Evolutionary conservation across 2,113 vertebrate genomes (phyloP).

Genomic region (Cebidichthys violaceus): DNA sequence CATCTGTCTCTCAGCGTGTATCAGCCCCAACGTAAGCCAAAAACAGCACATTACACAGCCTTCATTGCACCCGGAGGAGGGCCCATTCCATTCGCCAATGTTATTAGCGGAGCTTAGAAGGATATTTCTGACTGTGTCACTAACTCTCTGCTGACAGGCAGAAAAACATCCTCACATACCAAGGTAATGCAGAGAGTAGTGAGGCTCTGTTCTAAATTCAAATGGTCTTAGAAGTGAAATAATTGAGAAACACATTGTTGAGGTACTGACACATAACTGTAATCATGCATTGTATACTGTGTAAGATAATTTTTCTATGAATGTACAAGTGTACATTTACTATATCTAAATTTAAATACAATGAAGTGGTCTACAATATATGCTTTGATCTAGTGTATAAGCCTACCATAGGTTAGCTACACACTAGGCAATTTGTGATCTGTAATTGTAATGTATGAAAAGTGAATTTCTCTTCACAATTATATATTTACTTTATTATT

Average conservation of each 20-base stretch:
- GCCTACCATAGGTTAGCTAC: not conserved
- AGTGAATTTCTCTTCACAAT: not conserved
- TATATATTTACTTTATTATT: not conserved
- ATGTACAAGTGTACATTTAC: not conserved
- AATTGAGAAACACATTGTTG: not conserved
- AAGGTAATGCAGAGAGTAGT: conserved; percentile 21
- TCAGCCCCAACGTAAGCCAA: conserved; percentile 52
- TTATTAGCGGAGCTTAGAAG: conserved; percentile 66
- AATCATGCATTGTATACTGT: not conserved
- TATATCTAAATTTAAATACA: conserved; percentile 1
- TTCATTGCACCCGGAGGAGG: conserved; percentile 69
- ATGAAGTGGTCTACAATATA: not conserved
- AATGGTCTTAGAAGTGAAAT: conserved; percentile 13
- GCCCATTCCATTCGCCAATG: conserved; percentile 48
- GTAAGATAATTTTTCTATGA: not conserved
- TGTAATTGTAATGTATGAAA: not conserved
- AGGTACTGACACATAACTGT: not conserved
- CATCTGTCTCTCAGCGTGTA: conserved; percentile 60
- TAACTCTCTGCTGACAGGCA: conserved; percentile 58
- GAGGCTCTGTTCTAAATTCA: conserved; percentile 23
- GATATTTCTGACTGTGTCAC: conserved; percentile 68
- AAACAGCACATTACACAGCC: conserved; percentile 70
- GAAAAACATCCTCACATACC: conserved; percentile 54
- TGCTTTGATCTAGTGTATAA: not conserved
- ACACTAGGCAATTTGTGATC: no score